These are phyloP conservation scores for Paedocypris micromegethes DNA, from an alignment of 2,797 vertebrate genomes.

Conservation along the genomic window DNA sequence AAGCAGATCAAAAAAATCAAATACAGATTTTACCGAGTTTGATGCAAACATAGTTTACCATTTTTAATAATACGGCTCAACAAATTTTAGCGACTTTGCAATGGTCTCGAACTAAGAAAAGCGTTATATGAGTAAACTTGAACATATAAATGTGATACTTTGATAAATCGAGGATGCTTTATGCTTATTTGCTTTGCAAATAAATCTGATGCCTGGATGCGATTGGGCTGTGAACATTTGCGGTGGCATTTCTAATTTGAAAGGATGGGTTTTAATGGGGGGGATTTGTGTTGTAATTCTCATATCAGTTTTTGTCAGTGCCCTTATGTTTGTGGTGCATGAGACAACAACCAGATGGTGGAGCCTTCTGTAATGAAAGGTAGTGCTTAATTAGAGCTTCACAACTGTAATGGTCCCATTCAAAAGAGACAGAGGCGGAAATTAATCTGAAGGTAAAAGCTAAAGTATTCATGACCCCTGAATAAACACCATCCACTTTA, in stretches of 20 bases:
- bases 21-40: too few species aligned
- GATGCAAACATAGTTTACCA: too few species aligned
- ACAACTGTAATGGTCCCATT: slow-evolving; percentile 55
- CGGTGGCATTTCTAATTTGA: slow-evolving; percentile 51
- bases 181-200: slow-evolving; percentile 1
- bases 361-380: slow-evolving; percentile 67
- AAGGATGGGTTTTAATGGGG: slow-evolving; percentile 44
- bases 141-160: too few species aligned
- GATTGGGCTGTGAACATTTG: slow-evolving; percentile 47
- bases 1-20: too few species aligned
- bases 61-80: too few species aligned
- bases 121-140: too few species aligned
- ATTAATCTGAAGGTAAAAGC: slow-evolving; percentile 49
- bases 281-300: slow-evolving; percentile 47
- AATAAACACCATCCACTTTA: slow-evolving; percentile 53
- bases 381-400: slow-evolving; percentile 67
- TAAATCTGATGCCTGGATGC: slow-evolving; percentile 40
- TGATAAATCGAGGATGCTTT: background rate
- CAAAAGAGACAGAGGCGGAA: slow-evolving; percentile 52
- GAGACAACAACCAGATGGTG: slow-evolving; percentile 74
- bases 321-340: slow-evolving; percentile 54
- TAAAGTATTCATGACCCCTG: slow-evolving; percentile 54
- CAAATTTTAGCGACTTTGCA: too few species aligned
- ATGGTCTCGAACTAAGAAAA: too few species aligned
- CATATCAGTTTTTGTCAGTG: slow-evolving; percentile 54